A percentile compares a stretch with the other conserved stretches of the same genome.
These are phyloP conservation scores for Alaudala cheleensis DNA, from an alignment of 2,113 vertebrate species.

Conservation along the genomic window DNA sequence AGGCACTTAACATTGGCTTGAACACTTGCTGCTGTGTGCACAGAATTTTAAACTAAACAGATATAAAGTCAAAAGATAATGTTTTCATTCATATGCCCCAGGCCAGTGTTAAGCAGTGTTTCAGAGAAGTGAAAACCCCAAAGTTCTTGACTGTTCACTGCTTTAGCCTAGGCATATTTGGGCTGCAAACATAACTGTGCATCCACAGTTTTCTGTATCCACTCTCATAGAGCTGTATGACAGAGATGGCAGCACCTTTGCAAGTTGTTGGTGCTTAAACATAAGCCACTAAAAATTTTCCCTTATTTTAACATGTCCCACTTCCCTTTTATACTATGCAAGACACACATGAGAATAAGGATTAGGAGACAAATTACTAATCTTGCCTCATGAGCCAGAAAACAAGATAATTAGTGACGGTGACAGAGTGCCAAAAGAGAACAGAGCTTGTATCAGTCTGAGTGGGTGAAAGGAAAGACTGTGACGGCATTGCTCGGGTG, in stretches of 20 bases:
- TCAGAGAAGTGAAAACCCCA: neutral
- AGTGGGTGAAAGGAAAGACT: neutral
- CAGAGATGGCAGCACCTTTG: neutral
- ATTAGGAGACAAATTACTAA: conserved; percentile 6
- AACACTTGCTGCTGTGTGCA: neutral
- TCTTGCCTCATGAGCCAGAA: neutral
- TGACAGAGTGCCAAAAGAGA: neutral
- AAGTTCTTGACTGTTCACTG: neutral
- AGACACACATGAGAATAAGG: neutral
- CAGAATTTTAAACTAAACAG: neutral
- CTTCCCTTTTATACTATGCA: neutral
- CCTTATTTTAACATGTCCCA: neutral
- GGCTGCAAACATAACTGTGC: neutral
- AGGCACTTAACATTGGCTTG: neutral
- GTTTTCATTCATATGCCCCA: neutral
- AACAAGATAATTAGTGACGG: neutral
- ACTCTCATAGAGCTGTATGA: neutral
- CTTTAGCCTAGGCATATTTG: neutral
- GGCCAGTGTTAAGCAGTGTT: neutral
- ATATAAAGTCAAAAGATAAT: neutral
- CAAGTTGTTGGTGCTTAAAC: neutral
- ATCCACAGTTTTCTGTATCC: neutral
- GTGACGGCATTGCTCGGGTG: neutral
- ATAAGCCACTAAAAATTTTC: neutral
- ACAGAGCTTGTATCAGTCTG: neutral